These are phyloP conservation scores for Globia sparganii DNA, from an alignment of 2,888 invertebrate species.

Conservation along the genomic window DNA sequence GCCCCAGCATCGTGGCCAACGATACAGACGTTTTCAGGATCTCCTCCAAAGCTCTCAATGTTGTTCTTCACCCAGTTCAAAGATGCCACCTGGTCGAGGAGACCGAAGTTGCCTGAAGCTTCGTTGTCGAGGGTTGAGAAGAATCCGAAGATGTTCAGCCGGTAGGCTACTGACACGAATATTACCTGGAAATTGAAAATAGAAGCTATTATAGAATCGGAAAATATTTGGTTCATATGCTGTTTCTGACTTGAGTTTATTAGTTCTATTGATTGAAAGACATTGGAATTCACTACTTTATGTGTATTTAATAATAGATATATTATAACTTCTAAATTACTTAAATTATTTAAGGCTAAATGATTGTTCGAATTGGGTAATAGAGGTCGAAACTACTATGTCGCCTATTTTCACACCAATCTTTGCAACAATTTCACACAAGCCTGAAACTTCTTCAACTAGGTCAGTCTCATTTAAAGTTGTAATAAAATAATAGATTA, in stretches of 20 bases:
- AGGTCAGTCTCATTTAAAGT: constrained; percentile 45
- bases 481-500: constrained; percentile 30
- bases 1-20: constrained; percentile 96
- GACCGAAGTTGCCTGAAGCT: constrained; percentile 94
- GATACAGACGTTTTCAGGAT: constrained; percentile 93
- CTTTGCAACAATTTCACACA: neutral
- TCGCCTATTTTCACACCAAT: constrained; percentile 20
- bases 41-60: constrained; percentile 94
- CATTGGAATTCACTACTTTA: neutral
- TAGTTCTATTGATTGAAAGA: neutral
- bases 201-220: neutral
- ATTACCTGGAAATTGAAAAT: constrained; percentile 90
- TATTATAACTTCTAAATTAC: neutral
- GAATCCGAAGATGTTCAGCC: constrained; percentile 96
- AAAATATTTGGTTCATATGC: neutral
- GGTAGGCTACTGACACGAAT: constrained; percentile 94
- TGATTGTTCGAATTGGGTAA: neutral
- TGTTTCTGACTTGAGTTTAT: neutral
- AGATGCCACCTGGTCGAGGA: constrained; percentile 95
- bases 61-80: constrained; percentile 94
- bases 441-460: constrained; percentile 21
- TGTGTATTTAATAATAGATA: neutral
- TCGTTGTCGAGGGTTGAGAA: constrained; percentile 94
- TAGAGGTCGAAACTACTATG: neutral
- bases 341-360: neutral